These are phyloP conservation scores for Tauraco erythrolophus DNA, from an alignment of 2,113 vertebrate species.

Conservation along the genomic window DNA sequence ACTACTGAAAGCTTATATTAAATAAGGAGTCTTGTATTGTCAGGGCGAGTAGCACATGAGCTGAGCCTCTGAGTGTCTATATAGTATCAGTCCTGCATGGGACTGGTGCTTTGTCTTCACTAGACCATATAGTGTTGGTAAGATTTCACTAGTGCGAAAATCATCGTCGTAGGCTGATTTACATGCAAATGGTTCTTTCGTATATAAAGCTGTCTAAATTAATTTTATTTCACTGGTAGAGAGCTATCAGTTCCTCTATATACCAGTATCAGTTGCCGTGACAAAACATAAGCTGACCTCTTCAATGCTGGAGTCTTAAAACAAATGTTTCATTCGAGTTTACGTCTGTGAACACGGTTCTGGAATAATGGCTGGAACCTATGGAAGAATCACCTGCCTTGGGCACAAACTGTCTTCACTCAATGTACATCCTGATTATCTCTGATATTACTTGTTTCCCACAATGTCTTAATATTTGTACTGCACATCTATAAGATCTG, in stretches of 20 bases:
- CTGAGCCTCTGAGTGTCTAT: neutral
- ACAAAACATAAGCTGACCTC: neutral
- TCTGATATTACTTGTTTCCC: neutral
- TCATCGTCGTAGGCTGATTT: neutral
- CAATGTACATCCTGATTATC: neutral
- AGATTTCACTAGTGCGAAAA: neutral
- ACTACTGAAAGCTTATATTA: neutral
- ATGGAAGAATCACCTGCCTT: neutral
- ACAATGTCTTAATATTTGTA: neutral
- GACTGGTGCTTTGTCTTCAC: neutral
- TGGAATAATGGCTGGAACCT: neutral
- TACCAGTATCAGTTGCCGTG: rapidly evolving
- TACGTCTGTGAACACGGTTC: neutral
- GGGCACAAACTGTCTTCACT: neutral
- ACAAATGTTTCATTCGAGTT: neutral
- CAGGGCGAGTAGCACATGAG: neutral
- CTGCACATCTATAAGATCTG: neutral
- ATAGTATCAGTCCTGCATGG: neutral
- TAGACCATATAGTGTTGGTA: neutral
- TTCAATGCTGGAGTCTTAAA: neutral
- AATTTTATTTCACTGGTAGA: neutral
- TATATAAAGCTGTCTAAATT: neutral
- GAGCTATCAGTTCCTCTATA: neutral
- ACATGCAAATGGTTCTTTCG: neutral
- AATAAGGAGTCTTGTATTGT: neutral